These are phyloP conservation scores for Idaea dimidiata DNA, from an alignment of 2,888 invertebrate genomes.

Conservation along the genomic window DNA sequence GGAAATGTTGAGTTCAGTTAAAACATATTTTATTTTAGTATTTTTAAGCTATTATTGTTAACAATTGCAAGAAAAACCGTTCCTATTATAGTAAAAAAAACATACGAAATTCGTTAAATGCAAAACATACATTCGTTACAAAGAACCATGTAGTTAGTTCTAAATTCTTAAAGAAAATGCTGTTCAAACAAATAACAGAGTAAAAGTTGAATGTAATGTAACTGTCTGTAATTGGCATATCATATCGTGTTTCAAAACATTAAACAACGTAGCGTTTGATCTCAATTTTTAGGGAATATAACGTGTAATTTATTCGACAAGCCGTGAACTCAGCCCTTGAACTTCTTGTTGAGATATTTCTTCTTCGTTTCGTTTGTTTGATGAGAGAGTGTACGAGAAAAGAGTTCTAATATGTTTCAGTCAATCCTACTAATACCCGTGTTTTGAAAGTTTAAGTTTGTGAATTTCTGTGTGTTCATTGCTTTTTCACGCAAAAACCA, in stretches of 20 bases:
- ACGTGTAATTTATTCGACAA: constrained; percentile 42
- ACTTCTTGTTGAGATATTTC: constrained; percentile 12
- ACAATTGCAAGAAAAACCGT: too few relatives aligned
- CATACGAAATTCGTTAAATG: not conserved
- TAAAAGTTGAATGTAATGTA: constrained; percentile 16
- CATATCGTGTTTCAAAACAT: constrained; percentile 34
- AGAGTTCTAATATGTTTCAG: not conserved
- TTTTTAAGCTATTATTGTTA: too few relatives aligned
- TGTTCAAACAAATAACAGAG: constrained; percentile 9
- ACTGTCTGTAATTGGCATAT: constrained; percentile 27
- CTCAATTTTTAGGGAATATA: constrained; percentile 39
- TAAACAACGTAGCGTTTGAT: constrained; percentile 33
- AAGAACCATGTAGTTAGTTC: not conserved
- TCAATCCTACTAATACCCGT: too few relatives aligned
- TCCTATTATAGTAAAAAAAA: too few relatives aligned
- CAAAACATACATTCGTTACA: not conserved
- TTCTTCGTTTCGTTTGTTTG: constrained; percentile 19
- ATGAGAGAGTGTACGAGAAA: constrained; percentile 11
- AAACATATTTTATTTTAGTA: too few relatives aligned
- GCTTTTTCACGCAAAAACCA: too few relatives aligned
- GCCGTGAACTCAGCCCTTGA: constrained; percentile 35
- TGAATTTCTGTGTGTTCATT: too few relatives aligned
- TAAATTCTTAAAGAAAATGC: not conserved
- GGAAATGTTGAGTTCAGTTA: too few relatives aligned
- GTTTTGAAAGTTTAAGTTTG: too few relatives aligned